Conservation (phyloP, 1,140 invertebrate genomes). For the Sipha flava region DNA sequence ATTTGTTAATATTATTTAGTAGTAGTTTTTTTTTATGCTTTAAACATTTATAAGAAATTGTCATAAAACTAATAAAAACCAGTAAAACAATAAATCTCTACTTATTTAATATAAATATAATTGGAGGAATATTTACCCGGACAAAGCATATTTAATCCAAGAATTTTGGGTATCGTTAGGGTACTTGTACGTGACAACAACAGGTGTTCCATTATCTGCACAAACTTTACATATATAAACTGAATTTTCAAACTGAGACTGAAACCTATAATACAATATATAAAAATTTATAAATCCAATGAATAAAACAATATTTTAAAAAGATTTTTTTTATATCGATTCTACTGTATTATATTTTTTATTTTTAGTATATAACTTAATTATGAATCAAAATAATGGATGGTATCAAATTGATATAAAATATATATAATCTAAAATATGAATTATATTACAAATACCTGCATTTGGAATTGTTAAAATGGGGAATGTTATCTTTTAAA, state of each 20-base stretch:
- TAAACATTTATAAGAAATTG: no score
- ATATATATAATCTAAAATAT: neutral
- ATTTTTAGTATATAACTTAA: neutral
- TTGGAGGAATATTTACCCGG: slow-evolving; percentile 50
- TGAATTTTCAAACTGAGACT: slow-evolving; percentile 71
- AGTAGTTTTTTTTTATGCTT: no score
- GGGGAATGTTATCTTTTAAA: slow-evolving; percentile 55
- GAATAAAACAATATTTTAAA: no score
- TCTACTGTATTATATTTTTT: neutral
- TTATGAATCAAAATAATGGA: no score
- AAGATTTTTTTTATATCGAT: no score
- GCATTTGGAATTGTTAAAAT: slow-evolving; percentile 50
- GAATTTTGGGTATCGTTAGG: slow-evolving; percentile 54
- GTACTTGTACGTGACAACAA: slow-evolving; percentile 55
- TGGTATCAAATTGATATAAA: neutral
- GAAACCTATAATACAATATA: slow-evolving; percentile 54
- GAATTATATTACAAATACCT: slow-evolving; percentile 35
- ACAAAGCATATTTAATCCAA: slow-evolving; percentile 71
- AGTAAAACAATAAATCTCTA: no score
- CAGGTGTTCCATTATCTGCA: slow-evolving; percentile 52
- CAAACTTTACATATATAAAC: slow-evolving; percentile 63
- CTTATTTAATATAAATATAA: no score
- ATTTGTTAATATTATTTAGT: neutral
- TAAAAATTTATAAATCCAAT: no score
- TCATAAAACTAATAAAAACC: no score